Percentiles rank a stretch among this genome's conserved stretches.
These are phyloP conservation scores for Isaurus tuberculatus DNA, from an alignment of 92 coral and sea anemone species.

Conservation along the genomic window DNA sequence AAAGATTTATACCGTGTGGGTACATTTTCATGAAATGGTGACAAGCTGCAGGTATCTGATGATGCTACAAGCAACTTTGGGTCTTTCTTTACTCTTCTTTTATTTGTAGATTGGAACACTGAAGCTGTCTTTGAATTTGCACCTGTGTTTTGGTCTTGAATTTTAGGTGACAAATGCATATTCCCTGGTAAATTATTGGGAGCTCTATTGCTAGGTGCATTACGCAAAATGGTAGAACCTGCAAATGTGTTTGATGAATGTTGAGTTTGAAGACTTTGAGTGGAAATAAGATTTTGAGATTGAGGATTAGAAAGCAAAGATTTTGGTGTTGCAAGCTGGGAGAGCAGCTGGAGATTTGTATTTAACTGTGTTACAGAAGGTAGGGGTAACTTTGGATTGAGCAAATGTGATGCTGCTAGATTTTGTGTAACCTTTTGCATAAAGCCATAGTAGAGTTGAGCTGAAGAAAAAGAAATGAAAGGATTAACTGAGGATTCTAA, in stretches of 20 bases:
- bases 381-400: not conserved
- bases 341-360: not conserved
- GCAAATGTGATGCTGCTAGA: not conserved
- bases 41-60: not conserved
- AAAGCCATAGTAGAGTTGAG: not conserved
- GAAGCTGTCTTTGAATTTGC: not conserved
- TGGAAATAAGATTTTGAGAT: not conserved
- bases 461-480: not conserved
- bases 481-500: not conserved
- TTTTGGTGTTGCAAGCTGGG: not conserved
- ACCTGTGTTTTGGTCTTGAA: not conserved
- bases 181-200: not conserved
- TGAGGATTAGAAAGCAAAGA: not conserved
- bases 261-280: not conserved
- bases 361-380: not conserved
- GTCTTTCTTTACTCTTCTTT: not conserved
- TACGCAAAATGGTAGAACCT: not conserved
- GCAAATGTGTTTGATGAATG: not conserved
- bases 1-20: constrained; percentile 3
- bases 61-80: not conserved
- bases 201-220: not conserved
- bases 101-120: no score
- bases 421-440: constrained; percentile 3
- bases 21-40: not conserved
- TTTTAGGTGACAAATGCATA: not conserved